Conservation (phyloP, 2,888 invertebrate species). For the Prionchulus punctatus region DNA sequence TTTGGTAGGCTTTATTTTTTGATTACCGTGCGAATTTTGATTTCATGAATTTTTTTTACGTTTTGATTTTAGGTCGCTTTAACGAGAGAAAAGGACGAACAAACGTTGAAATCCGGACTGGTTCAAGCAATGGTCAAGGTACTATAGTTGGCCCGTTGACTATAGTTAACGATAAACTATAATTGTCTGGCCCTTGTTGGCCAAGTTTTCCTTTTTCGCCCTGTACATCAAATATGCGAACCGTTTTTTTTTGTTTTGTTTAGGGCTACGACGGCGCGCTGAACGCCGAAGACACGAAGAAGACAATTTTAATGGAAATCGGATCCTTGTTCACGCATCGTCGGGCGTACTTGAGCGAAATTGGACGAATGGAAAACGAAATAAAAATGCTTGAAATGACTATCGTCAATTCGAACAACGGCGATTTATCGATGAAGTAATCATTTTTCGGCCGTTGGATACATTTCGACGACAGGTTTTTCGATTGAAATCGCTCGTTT, state of each 20-base stretch:
- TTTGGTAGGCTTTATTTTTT: conserved; percentile 19
- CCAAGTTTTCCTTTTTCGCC: no score
- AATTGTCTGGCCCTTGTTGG: no score
- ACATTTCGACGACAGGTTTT: no score
- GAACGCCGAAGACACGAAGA: conserved; percentile 5
- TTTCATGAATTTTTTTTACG: not conserved
- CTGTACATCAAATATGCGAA: not conserved
- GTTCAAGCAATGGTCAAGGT: conserved; percentile 4
- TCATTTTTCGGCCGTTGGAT: no score
- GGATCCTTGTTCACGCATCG: not conserved
- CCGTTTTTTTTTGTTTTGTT: not conserved
- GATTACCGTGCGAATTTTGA: not conserved
- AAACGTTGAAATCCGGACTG: conserved; percentile 2
- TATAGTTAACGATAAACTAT: no score
- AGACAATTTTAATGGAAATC: conserved; percentile 5
- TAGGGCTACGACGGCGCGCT: not conserved
- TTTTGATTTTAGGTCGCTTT: not conserved
- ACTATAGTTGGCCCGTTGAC: not conserved
- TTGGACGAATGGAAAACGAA: conserved; percentile 6
- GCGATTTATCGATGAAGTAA: not conserved
- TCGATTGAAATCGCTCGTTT: no score
- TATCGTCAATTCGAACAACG: not conserved
- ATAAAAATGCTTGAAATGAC: not conserved
- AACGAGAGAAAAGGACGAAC: conserved; percentile 9
- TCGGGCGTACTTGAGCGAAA: conserved; percentile 1